A percentile compares a stretch with the other conserved stretches of the same genome.
These are phyloP conservation scores for Poeciliopsis infans DNA, from an alignment of 2,797 vertebrate species.

Conservation along the genomic window DNA sequence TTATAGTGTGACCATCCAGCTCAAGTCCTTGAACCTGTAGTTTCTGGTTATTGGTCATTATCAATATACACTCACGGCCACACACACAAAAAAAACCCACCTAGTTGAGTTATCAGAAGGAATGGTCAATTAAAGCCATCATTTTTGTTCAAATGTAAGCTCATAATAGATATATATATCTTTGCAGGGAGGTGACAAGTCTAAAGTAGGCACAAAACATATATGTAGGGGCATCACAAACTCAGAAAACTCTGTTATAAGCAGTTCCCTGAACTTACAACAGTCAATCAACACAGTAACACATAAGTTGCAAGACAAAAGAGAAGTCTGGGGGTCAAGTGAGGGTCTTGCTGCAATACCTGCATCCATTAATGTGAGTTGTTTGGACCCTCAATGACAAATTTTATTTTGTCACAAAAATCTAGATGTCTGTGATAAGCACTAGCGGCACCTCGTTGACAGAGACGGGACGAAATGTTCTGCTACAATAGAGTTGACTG, in stretches of 20 bases:
- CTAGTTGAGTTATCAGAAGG: not conserved
- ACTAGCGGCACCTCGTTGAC: not conserved
- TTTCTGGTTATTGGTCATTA: conserved; percentile 22
- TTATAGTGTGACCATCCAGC: conserved; percentile 46
- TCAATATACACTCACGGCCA: conserved; percentile 15
- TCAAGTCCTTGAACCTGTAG: conserved; percentile 30
- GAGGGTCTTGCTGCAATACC: not conserved
- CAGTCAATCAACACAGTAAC: not conserved
- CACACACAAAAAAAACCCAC: not conserved
- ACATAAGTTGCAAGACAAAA: not conserved
- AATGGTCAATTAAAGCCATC: not conserved
- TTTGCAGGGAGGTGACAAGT: not conserved
- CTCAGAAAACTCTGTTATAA: not conserved
- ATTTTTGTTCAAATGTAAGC: not conserved
- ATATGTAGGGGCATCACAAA: not conserved
- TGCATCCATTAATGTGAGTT: not conserved
- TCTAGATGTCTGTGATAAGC: not conserved
- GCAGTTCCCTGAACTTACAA: not conserved
- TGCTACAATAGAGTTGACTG: not conserved
- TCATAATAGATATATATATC: not conserved
- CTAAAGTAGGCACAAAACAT: not conserved
- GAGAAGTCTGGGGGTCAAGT: not conserved
- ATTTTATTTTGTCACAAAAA: not conserved
- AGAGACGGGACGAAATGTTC: not conserved
- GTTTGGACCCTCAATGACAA: not conserved